Base-by-base conservation (phyloP, 1,140 invertebrate species). In the Pissodes strobi region DNA sequence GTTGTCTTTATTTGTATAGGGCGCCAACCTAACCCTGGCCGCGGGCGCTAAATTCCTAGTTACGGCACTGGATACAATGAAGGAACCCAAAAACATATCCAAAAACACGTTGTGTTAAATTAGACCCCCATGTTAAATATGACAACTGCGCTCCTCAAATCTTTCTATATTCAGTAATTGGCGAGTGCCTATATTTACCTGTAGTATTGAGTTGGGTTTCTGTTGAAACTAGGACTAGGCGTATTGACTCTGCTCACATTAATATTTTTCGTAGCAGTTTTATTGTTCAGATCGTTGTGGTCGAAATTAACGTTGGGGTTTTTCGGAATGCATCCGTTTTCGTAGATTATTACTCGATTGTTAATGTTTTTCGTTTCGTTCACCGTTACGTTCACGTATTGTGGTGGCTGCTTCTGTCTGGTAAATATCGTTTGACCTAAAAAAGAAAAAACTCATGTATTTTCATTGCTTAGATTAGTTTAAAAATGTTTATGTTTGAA, bases 171-270 rank as follows among this genome's bases (percentile, higher is more conserved):
- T n/a, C n/a, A n/a, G n/a, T n/a, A n/a, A n/a, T 13, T 39, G n/a
- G 38, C 3, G n/a, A 39, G n/a, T 39, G 38, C 15, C 4, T 6
- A 18, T 34, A 37, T 18, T 37, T 41, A 64, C 61, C 61, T 53
- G 37, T 66, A 61, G 22, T 66, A 69, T 10, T 73, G 70, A 0
- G 66, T 76, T 2, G 82, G 81, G 72, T 84, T 83, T 2, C 83
- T 77, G 72, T 84, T 82, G 59, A 81, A 84, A 27, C 80, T 81
- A 0, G 83, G 81, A 46, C 82, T 82, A 0, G 82, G 81, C 12
- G 76, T 82, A 75, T 66, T 62, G 9, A 69, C 45, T 52, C 69
- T 70, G 51, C 69, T 72, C 12, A 72, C 45, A 55, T 76, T 75
- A n/a, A 73, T 65, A 56, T 76, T 75, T 49, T 73, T 74, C 25